These are phyloP conservation scores for Arenaria interpres DNA, from an alignment of 2,113 vertebrate species.

Conservation along the genomic window DNA sequence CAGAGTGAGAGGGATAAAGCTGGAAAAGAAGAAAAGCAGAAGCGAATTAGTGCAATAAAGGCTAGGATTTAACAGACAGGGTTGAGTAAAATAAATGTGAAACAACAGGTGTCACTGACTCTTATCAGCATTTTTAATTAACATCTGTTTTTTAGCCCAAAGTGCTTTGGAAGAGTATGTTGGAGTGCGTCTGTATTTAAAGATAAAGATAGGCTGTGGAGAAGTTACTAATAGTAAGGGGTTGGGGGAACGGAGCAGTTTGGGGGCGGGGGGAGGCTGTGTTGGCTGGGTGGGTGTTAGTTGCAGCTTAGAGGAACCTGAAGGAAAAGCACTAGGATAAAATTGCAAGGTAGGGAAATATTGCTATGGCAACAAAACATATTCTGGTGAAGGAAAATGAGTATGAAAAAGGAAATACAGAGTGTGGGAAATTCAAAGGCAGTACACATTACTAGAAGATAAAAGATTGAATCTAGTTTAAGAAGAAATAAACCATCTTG, in stretches of 20 bases:
- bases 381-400: slow-evolving; percentile 21
- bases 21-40: slow-evolving; percentile 66
- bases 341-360: slow-evolving; percentile 18
- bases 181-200: slow-evolving; percentile 59
- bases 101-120: slow-evolving; percentile 71
- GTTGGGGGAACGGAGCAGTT: slow-evolving; percentile 10
- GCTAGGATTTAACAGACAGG: slow-evolving; percentile 54
- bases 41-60: slow-evolving; percentile 66
- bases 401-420: not conserved
- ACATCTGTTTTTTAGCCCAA: slow-evolving; percentile 67
- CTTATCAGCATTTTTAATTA: slow-evolving; percentile 74
- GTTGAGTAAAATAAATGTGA: slow-evolving; percentile 64
- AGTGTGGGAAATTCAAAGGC: slow-evolving; percentile 9
- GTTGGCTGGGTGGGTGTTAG: not conserved
- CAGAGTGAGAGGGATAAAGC: slow-evolving; percentile 61
- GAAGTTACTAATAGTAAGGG: slow-evolving; percentile 46
- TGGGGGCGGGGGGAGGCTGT: not conserved
- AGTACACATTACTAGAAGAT: not conserved
- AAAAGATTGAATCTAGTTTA: not conserved
- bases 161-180: slow-evolving; percentile 57
- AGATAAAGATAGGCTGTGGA: slow-evolving; percentile 63
- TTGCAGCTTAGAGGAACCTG: not conserved
- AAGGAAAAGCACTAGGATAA: slow-evolving; percentile 12
- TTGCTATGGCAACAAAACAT: slow-evolving; percentile 44
- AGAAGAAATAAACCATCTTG: not conserved